These are phyloP conservation scores for Zophobas atratus DNA, from an alignment of 1,140 invertebrate genomes.

Conservation along the genomic window DNA sequence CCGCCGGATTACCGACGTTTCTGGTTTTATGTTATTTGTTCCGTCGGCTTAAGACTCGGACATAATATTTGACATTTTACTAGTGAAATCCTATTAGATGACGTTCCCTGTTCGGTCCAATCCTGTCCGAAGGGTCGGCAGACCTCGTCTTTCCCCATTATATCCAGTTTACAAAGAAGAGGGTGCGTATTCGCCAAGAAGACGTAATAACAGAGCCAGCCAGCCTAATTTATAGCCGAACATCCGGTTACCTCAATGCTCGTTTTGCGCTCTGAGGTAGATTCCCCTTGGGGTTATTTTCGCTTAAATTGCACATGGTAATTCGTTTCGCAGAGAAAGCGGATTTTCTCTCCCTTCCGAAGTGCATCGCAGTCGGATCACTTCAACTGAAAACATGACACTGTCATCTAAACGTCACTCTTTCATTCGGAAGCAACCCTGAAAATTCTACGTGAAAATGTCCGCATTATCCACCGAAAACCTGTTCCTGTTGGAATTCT, in stretches of 20 bases:
- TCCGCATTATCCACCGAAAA: slow-evolving; percentile 69
- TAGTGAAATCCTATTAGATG: slow-evolving; percentile 41
- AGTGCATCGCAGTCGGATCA: not conserved
- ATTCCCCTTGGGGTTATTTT: slow-evolving; percentile 42
- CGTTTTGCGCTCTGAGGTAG: slow-evolving; percentile 28
- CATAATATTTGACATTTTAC: slow-evolving; percentile 43
- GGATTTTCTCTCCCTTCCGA: slow-evolving; percentile 15
- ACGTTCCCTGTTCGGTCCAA: slow-evolving; percentile 10
- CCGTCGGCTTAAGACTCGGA: slow-evolving; percentile 3
- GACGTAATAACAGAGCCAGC: slow-evolving; percentile 35
- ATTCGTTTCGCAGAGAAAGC: slow-evolving; percentile 29
- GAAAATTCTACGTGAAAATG: slow-evolving; percentile 51
- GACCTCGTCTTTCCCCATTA: slow-evolving; percentile 21
- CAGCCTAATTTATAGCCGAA: slow-evolving; percentile 39
- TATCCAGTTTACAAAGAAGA: slow-evolving; percentile 13
- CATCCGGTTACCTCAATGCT: slow-evolving; percentile 41
- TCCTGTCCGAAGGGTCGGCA: slow-evolving; percentile 16
- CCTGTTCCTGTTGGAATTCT: slow-evolving; percentile 70
- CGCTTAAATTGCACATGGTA: slow-evolving; percentile 42
- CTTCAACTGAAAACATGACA: not conserved
- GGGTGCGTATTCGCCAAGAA: slow-evolving; percentile 33
- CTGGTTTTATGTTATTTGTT: slow-evolving; percentile 11
- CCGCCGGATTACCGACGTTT: not conserved
- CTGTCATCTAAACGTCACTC: slow-evolving; percentile 3
- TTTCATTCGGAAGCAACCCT: slow-evolving; percentile 42